phyloP scores from a whole-genome alignment of 2,113 vertebrate species.

The Strix aluco region DNA sequence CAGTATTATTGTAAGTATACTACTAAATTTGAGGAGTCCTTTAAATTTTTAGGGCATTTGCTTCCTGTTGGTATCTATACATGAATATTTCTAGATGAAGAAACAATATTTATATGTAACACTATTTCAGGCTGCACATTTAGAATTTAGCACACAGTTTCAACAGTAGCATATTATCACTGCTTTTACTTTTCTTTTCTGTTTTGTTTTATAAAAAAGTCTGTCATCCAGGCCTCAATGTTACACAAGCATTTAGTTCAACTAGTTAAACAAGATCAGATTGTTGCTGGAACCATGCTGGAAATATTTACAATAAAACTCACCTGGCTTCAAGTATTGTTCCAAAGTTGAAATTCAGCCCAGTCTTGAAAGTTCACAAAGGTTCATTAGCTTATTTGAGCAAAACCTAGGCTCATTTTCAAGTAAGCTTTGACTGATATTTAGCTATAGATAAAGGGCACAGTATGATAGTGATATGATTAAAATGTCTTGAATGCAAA shows the following conservation, averaged over 20 bases:
- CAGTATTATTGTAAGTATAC: neutral
- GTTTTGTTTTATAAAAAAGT: neutral
- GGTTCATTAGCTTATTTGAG: conserved; percentile 49
- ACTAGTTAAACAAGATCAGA: conserved; percentile 35
- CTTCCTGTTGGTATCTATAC: neutral
- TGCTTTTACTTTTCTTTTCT: neutral
- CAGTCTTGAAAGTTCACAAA: conserved; percentile 47
- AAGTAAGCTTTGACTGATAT: conserved; percentile 35
- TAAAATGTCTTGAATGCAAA: conserved; percentile 2
- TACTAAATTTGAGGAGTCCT: neutral
- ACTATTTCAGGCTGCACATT: neutral
- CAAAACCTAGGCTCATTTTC: conserved; percentile 40
- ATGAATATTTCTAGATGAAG: neutral
- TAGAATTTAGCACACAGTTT: neutral
- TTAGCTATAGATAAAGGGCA: conserved; percentile 14
- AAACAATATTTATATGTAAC: neutral
- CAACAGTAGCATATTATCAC: neutral
- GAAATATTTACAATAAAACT: conserved; percentile 49
- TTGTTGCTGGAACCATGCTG: neutral
- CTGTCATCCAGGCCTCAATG: neutral
- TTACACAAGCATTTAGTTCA: conserved; percentile 19
- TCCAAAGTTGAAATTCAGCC: conserved; percentile 44
- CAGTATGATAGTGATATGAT: neutral
- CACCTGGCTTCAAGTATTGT: conserved; percentile 45
- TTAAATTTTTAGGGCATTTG: neutral